Conservation (phyloP, 2,888 invertebrate species). For the Oscheius sp. region DNA sequence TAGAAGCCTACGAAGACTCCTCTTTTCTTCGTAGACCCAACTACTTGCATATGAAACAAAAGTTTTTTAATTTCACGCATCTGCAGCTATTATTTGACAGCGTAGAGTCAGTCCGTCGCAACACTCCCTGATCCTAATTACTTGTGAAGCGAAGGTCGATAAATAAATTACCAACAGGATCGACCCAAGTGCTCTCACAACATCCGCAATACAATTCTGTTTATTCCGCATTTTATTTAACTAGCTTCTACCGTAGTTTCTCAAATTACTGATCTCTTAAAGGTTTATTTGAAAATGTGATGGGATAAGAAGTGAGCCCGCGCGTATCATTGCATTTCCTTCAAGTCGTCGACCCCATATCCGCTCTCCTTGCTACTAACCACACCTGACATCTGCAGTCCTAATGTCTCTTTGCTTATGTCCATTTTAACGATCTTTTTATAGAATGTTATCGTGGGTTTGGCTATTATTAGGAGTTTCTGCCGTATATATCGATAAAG, state of each 20-base stretch:
- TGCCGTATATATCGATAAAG: slow-evolving; percentile 47
- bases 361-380: slow-evolving; percentile 19
- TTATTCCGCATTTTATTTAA: neutral
- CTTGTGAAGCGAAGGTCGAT: slow-evolving; percentile 30
- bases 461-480: slow-evolving; percentile 4
- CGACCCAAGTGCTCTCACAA: neutral
- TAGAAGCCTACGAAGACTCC: too few species aligned
- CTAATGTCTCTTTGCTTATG: neutral
- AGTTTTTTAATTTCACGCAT: neutral
- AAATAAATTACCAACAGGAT: slow-evolving; percentile 30
- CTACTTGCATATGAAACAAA: too few species aligned
- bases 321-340: slow-evolving; percentile 31
- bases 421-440: neutral
- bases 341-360: slow-evolving; percentile 29
- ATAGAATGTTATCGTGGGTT: neutral
- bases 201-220: neutral
- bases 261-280: neutral
- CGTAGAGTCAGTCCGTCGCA: slow-evolving; percentile 2
- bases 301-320: slow-evolving; percentile 7
- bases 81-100: slow-evolving; percentile 16
- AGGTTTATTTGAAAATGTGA: neutral
- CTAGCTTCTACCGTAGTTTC: neutral
- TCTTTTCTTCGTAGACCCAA: too few species aligned
- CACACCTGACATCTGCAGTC: slow-evolving; percentile 24
- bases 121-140: slow-evolving; percentile 32